Base-by-base conservation (phyloP, 2,113 vertebrate genomes). In the Agelaius phoeniceus region DNA sequence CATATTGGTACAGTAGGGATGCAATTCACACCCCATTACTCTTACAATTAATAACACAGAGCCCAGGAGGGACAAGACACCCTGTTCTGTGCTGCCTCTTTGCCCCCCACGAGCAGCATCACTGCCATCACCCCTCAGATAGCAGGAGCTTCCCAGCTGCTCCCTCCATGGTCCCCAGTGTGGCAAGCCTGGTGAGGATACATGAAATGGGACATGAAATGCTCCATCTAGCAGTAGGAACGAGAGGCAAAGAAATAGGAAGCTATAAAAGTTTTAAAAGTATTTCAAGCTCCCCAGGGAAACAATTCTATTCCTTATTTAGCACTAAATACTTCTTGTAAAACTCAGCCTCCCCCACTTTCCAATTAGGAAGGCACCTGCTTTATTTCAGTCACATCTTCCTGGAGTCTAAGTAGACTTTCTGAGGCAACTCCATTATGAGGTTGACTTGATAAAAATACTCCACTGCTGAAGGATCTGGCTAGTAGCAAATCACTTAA, bases 331-430 rank as follows among this genome's bases (percentile, higher is more conserved):
- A 84, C 46, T 63, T 78, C 76, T 72, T 89, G 41, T 62, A 81
- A 94, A 75, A 90, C 51, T 74, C 76, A 55, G 43, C 73, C 81
- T 91, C 89, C 66, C 14, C 37, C 77, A 82, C 91, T 68, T 94
- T 84, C 80, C 76, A 95, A 89, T 92, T 92, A 94, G 58, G 71
- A 84, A 90, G 74, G 46, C 80, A 94, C 94, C 88, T 92, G 68
- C 63, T 95, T 95, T 86, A 90, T 93, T 92, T 79, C 76, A 81
- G 76, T 87, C 37, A 21, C 55, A 59, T 90, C 55, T 92, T 73
- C 67, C 76, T 22, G 28, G 39, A 86, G 30, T 43, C 73, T 94
- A 73, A 76, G 78, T 14, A 84, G 65, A 49, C 65, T 77, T 94
- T 86, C 65, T 84, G 41, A 94, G 57, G 49, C 46, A 92, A 75